A percentile compares a stretch with the other conserved stretches of the same genome.
These are phyloP conservation scores for Lithophane semibrunnea DNA, from an alignment of 2,888 invertebrate species.

Conservation along the genomic window DNA sequence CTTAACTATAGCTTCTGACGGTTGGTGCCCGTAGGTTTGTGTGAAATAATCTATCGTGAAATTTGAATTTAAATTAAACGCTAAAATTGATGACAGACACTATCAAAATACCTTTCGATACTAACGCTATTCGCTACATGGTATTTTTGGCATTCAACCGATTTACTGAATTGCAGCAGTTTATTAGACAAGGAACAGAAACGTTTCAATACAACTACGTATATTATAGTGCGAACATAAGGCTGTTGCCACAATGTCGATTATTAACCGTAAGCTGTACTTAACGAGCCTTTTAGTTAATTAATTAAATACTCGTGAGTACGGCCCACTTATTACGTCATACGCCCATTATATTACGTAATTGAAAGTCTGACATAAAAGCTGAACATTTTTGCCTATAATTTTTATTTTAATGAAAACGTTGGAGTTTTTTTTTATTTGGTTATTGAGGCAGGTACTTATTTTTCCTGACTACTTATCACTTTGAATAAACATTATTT, in stretches of 20 bases:
- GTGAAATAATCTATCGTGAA: too few species aligned
- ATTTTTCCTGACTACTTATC: not conserved
- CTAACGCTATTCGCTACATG: not conserved
- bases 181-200: constrained; percentile 7
- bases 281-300: not conserved
- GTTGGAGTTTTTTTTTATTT: not conserved
- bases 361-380: not conserved
- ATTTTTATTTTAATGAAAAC: not conserved
- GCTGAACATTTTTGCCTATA: not conserved
- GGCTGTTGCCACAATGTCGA: constrained; percentile 5
- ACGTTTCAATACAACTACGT: constrained; percentile 1
- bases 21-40: too few species aligned
- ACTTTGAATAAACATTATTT: not conserved
- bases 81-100: too few species aligned
- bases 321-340: not conserved
- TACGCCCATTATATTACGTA: not conserved
- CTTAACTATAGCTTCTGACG: too few species aligned
- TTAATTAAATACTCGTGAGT: not conserved
- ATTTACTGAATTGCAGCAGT: not conserved
- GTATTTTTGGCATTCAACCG: constrained; percentile 8
- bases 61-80: not conserved
- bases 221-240: not conserved
- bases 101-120: not conserved
- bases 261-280: not conserved
- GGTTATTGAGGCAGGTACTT: not conserved